phyloP scores from a whole-genome alignment of 2,888 invertebrate genomes.

The Polymixis lichenea region DNA sequence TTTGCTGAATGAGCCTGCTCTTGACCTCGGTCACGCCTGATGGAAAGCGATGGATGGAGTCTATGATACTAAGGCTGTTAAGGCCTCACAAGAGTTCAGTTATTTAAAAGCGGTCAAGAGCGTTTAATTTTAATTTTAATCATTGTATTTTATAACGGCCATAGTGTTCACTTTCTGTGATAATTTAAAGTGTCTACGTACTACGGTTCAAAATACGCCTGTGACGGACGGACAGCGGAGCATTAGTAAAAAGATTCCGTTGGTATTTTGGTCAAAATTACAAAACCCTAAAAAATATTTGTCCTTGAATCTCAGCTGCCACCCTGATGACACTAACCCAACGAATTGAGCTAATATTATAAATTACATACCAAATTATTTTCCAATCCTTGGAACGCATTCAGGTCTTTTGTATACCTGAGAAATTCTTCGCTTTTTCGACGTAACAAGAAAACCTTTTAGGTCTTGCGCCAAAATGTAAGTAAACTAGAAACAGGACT shows the following conservation, averaged over 20 bases:
- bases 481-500: neutral
- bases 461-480: neutral
- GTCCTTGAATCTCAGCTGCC: neutral
- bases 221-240: neutral
- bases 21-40: too few relatives aligned
- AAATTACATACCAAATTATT: neutral
- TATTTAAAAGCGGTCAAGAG: neutral
- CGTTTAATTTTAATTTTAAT: too few relatives aligned
- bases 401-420: neutral
- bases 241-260: neutral
- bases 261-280: too few relatives aligned
- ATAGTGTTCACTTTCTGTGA: neutral
- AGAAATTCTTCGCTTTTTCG: neutral
- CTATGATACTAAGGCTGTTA: too few relatives aligned
- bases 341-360: neutral
- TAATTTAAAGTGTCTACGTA: neutral
- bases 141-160: neutral
- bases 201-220: neutral
- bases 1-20: too few relatives aligned
- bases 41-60: too few relatives aligned
- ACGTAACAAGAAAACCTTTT: neutral
- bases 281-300: neutral
- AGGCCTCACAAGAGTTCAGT: neutral
- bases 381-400: neutral
- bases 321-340: neutral